These are phyloP conservation scores for Aurelia sp. DNA, from an alignment of 30 jellyfish, hydroid and myxozoan genomes.

Conservation along the genomic window DNA sequence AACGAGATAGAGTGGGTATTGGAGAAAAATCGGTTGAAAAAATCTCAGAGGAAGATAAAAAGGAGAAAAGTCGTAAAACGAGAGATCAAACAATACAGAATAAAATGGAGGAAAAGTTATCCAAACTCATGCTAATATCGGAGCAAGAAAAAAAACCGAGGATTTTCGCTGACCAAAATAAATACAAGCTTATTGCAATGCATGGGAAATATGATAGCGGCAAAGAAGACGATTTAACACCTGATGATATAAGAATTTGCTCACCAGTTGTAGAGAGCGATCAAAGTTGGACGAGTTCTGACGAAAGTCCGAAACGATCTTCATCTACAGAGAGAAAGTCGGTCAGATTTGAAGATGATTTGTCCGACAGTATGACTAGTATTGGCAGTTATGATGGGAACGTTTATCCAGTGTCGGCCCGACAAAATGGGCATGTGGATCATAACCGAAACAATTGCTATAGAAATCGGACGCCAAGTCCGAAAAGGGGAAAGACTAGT, in stretches of 20 bases:
- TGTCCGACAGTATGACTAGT: background rate
- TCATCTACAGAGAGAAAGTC: constrained; percentile 30
- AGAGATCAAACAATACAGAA: background rate
- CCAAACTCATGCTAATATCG: constrained; percentile 1
- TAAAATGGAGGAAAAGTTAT: background rate
- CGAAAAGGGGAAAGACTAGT: too few relatives aligned
- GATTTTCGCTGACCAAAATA: background rate
- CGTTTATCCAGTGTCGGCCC: background rate
- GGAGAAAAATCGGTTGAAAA: background rate
- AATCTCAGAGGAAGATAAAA: background rate
- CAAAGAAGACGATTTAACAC: background rate
- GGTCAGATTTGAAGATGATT: constrained; percentile 46
- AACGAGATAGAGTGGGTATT: background rate
- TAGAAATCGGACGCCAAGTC: too few relatives aligned
- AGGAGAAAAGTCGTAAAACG: background rate
- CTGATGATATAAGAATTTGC: background rate
- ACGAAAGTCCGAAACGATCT: background rate
- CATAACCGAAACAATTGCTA: background rate
- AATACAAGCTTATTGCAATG: constrained; percentile 12
- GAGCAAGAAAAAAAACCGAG: background rate
- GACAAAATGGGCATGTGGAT: background rate
- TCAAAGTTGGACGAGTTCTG: constrained; percentile 49
- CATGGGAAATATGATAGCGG: constrained; percentile 28
- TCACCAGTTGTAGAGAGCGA: constrained; percentile 17
- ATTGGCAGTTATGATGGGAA: background rate